These are phyloP conservation scores for Esox masquinongy DNA, from an alignment of 2,797 vertebrate species.

Conservation along the genomic window DNA sequence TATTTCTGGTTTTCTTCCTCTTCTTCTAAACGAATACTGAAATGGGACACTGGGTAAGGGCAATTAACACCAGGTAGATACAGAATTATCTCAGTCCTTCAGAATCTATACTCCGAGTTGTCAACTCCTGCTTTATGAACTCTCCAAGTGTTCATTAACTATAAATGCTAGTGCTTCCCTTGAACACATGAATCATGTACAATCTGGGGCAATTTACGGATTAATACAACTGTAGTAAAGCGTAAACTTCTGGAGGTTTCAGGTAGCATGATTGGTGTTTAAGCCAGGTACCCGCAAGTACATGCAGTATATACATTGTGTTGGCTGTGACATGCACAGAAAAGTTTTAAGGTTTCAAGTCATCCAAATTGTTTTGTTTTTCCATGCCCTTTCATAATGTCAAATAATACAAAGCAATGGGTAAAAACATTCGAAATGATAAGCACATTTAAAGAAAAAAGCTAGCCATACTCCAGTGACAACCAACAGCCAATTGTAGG, in stretches of 20 bases:
- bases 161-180: background rate
- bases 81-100: too few species aligned
- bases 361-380: too few species aligned
- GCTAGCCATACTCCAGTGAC: background rate
- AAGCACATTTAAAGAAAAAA: constrained; percentile 26
- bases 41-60: too few species aligned
- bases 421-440: background rate
- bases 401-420: background rate
- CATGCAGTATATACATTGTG: background rate
- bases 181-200: background rate
- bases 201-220: background rate
- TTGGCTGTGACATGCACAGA: background rate
- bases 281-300: background rate
- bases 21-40: too few species aligned
- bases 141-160: constrained; percentile 1
- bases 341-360: too few species aligned
- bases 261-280: background rate
- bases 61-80: too few species aligned
- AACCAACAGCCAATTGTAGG: constrained; percentile 23
- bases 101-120: too few species aligned
- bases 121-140: background rate
- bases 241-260: background rate
- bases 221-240: background rate
- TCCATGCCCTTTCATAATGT: background rate
- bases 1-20: too few species aligned